phyloP scores from a whole-genome alignment of 2,888 invertebrate species.

The Aphodius sticticus region DNA sequence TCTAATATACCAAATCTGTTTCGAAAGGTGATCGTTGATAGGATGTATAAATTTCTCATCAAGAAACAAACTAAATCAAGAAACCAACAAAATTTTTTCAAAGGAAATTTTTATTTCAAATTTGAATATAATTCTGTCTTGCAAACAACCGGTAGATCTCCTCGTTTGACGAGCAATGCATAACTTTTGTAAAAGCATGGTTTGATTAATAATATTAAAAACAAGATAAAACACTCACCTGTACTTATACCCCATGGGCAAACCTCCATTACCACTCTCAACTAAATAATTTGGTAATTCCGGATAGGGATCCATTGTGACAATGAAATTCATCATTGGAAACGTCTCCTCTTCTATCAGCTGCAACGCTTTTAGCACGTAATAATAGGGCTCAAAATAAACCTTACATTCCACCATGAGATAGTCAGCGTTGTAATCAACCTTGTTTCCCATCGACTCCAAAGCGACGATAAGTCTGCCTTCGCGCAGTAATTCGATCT shows the following conservation, averaged over 20 bases:
- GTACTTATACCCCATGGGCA: constrained; percentile 7
- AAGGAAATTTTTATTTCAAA: too few relatives aligned
- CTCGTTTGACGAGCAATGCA: too few relatives aligned
- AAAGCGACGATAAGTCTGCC: constrained; percentile 65
- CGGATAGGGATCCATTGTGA: constrained; percentile 54
- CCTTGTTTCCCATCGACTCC: constrained; percentile 53
- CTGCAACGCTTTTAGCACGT: constrained; percentile 76
- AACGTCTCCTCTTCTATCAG: constrained; percentile 64
- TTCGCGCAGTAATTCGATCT: constrained; percentile 59
- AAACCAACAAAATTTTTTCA: too few relatives aligned
- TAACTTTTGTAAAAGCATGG: too few relatives aligned
- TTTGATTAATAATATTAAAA: background rate
- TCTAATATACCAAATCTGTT: too few relatives aligned
- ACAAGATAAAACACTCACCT: constrained; percentile 6
- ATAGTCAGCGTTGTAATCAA: constrained; percentile 49
- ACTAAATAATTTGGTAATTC: constrained; percentile 37
- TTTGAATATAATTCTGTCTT: too few relatives aligned
- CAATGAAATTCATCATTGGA: constrained; percentile 75
- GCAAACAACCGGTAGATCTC: too few relatives aligned
- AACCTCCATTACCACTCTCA: background rate
- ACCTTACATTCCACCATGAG: constrained; percentile 80
- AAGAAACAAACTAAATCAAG: too few relatives aligned
- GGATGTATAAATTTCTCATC: too few relatives aligned
- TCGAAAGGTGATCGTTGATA: too few relatives aligned
- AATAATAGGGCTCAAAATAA: constrained; percentile 84